phyloP scores from a whole-genome alignment of 2,797 vertebrate species.

The Tadarida brasiliensis region DNA sequence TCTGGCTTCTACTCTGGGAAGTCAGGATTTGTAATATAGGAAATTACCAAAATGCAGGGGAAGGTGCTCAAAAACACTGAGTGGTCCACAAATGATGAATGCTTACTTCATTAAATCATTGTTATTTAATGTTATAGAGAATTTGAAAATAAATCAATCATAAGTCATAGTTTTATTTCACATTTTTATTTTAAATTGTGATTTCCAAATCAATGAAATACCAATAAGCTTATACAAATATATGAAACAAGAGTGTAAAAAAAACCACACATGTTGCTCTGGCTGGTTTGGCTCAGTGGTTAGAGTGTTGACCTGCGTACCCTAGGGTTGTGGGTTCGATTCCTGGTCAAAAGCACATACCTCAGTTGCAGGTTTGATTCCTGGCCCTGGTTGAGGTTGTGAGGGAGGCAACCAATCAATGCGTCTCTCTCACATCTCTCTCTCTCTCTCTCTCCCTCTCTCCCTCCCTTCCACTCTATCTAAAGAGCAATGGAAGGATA shows the following conservation, averaged over 20 bases:
- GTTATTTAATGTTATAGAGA: slow-evolving; percentile 9
- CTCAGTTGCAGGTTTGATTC: no score
- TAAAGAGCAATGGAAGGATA: no score
- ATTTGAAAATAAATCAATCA: slow-evolving; percentile 45
- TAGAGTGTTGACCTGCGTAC: no score
- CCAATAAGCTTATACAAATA: background rate
- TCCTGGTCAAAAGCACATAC: no score
- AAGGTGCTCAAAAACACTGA: slow-evolving; percentile 8
- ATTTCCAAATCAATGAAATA: slow-evolving; percentile 50
- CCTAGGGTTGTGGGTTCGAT: no score
- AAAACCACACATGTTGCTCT: background rate
- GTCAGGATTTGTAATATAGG: background rate
- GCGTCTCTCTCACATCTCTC: no score
- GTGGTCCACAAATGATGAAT: slow-evolving; percentile 41
- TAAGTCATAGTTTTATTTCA: slow-evolving; percentile 41
- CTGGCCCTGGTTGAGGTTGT: no score
- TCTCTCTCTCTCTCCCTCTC: no score
- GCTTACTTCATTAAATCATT: slow-evolving; percentile 46
- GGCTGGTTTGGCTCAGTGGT: no score
- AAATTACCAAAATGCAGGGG: slow-evolving; percentile 39
- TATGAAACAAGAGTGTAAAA: slow-evolving; percentile 31
- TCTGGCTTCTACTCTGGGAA: background rate
- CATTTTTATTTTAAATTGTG: slow-evolving; percentile 31
- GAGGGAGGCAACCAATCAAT: no score
- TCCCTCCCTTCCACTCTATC: no score